Evolutionary conservation across 2,888 invertebrate genomes (phyloP), one percentile per base, ranked within the genome.

Genomic region (Drosophila maculinotata): DNA sequence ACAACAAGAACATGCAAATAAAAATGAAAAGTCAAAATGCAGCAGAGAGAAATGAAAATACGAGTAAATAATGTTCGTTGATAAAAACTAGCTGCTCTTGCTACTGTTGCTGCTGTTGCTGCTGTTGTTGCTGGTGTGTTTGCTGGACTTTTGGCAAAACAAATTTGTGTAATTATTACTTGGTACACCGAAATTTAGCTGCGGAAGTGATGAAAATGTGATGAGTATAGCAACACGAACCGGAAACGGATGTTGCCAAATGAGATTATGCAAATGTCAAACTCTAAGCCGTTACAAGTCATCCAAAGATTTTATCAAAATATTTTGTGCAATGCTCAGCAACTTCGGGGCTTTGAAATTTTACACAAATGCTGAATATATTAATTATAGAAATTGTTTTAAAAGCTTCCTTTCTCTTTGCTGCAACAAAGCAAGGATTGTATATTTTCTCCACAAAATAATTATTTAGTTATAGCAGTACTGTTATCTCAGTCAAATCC

Each of bases 11-110:
- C 52, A 60, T 15, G 45, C 56, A 75, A 78, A 60, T 57, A 58
- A 66, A 75, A 49, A 65, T 36, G 51, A 38, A 69, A 77, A 64
- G 60, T 58, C 53, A 52, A 72, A 65, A 59, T 60, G 54, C 62
- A 57, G 38, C 68, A 33, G 39, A 42, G 51, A 64, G 54, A 63
- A 52, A 68, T 58, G 70, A 71, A 64, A 78, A 80, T 81, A 39
- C 59, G 82, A 73, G 71, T 75, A 72, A 87, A 87, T 85, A 81
- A 80, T 79, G 79, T 62, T 63, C 60, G 83, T 75, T 83, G 81
- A 87, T 83, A 80, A 83, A 80, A 87, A 76, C 38, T 35, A 66
- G 65, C 56, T 74, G 53, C 52, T 48, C 48, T 45, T 41, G 49
- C 47, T 62, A 30, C 10, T 53, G 17, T 38, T 53, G 47, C 25